Evolutionary conservation across 2,113 vertebrate species (phyloP).

Genomic region (Philantomba maxwellii): DNA sequence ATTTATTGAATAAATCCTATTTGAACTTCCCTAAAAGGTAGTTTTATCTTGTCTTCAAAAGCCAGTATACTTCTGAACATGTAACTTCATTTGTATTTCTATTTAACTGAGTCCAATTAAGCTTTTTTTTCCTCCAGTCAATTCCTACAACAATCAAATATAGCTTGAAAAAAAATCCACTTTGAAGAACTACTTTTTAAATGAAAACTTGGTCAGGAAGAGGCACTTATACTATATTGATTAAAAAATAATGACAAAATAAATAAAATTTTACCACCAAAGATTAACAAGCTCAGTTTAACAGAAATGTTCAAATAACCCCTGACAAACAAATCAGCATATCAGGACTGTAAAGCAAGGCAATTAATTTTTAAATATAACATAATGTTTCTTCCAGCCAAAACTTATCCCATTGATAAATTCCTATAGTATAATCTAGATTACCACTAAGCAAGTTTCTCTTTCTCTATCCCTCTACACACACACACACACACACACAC

Average conservation of each 20-base stretch:
- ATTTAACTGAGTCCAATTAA: background rate
- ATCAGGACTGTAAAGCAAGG: background rate
- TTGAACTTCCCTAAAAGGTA: background rate
- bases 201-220: background rate
- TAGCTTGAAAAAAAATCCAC: background rate
- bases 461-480: background rate
- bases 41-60: slow-evolving; percentile 18
- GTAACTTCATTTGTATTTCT: background rate
- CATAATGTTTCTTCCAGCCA: background rate
- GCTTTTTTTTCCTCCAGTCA: background rate
- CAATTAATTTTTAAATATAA: slow-evolving; percentile 21
- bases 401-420: background rate
- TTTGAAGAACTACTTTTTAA: background rate
- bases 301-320: background rate
- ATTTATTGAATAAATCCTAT: background rate
- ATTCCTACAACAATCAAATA: background rate
- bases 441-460: background rate
- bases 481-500: background rate
- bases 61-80: background rate
- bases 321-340: background rate
- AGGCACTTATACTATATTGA: background rate
- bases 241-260: background rate
- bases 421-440: background rate
- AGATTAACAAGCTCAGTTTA: background rate
- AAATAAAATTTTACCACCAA: background rate